Conservation (phyloP, 2,797 vertebrate genomes). For the Sebastes oblongus region DNA sequence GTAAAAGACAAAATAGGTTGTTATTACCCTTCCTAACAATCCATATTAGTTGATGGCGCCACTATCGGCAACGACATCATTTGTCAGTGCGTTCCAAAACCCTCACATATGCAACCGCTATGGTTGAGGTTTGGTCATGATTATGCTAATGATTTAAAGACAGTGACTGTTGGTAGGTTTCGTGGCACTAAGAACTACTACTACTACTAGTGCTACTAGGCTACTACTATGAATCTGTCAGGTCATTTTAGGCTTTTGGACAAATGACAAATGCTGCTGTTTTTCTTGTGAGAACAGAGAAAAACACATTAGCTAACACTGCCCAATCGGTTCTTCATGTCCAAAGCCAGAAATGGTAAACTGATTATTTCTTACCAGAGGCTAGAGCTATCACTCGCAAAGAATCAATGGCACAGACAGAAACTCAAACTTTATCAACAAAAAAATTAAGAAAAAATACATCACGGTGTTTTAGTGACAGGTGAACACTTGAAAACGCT, state of each 20-base stretch:
- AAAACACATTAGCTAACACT: neutral
- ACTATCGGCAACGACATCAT: neutral
- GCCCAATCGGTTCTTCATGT: no score
- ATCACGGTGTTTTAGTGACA: neutral
- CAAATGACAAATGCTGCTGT: neutral
- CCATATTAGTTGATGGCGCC: neutral
- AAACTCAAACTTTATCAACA: neutral
- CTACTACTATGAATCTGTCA: no score
- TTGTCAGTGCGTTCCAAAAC: neutral
- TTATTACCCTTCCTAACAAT: neutral
- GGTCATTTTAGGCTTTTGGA: no score
- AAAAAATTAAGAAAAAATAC: neutral
- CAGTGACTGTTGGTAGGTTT: no score
- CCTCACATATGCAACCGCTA: neutral
- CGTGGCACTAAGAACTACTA: no score
- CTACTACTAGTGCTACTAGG: no score
- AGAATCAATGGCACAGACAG: neutral
- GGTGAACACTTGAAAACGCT: neutral
- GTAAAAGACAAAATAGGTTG: neutral
- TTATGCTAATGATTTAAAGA: fast-evolving
- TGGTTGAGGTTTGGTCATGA: neutral
- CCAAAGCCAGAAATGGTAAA: no score
- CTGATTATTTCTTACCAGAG: no score
- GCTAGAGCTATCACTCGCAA: fast-evolving
- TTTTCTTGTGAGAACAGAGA: neutral